These are phyloP conservation scores for Semibalanus balanoides DNA, from an alignment of 1,140 invertebrate genomes.

Conservation along the genomic window DNA sequence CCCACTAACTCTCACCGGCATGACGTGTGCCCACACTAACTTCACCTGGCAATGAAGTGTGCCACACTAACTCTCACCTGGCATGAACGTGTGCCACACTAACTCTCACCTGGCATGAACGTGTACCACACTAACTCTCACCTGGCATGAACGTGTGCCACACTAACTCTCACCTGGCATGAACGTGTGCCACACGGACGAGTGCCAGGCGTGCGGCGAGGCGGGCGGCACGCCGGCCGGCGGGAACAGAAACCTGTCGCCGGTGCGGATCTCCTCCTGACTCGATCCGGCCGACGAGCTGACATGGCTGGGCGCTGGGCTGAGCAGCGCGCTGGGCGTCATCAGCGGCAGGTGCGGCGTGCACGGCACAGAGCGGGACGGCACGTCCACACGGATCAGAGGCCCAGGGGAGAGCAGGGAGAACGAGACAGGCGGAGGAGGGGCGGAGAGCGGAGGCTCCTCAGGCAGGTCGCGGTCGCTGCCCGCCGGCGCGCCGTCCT, in stretches of 20 bases:
- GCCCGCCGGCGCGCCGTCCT: neutral
- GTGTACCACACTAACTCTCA: too few relatives aligned
- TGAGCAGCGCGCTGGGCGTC: conserved; percentile 23
- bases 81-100: too few relatives aligned
- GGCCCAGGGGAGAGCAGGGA: conserved; percentile 18
- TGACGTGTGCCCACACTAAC: too few relatives aligned
- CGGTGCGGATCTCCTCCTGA: conserved; percentile 15
- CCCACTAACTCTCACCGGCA: too few relatives aligned
- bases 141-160: too few relatives aligned
- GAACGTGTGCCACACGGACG: neutral
- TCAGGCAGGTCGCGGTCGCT: conserved; percentile 19
- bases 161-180: conserved; percentile 4
- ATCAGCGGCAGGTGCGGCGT: neutral
- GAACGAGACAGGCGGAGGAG: conserved; percentile 5
- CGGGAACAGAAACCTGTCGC: neutral
- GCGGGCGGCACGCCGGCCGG: too few relatives aligned
- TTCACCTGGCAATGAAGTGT: too few relatives aligned
- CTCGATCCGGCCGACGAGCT: conserved; percentile 28
- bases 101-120: neutral
- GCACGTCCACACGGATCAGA: conserved; percentile 20
- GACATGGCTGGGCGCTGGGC: conserved; percentile 26
- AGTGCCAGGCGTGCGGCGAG: neutral
- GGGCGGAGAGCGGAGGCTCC: conserved; percentile 9
- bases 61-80: too few relatives aligned
- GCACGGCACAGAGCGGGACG: conserved; percentile 18